Conservation (phyloP, 1,140 invertebrate species). For the Dinoponera quadriceps region DNA sequence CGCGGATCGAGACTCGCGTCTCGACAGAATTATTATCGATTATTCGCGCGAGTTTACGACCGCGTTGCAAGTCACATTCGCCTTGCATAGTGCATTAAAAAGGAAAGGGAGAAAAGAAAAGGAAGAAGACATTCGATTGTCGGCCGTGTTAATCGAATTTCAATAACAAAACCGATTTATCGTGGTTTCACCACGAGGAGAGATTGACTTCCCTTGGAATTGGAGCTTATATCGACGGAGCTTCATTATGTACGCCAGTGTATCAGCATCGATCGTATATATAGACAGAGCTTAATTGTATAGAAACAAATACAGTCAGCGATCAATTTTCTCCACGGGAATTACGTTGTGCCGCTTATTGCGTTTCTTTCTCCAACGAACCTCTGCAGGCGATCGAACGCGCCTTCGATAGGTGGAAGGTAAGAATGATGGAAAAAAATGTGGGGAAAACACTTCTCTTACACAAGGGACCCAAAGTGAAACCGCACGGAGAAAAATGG, state of each 20-base stretch:
- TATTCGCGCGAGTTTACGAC: conserved; percentile 9
- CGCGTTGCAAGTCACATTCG: conserved; percentile 21
- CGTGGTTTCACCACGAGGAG: background rate
- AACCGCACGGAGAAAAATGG: too few relatives aligned
- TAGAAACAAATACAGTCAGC: conserved; percentile 54
- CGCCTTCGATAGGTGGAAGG: conserved; percentile 22
- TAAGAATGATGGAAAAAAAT: conserved; percentile 35
- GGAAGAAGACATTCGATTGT: background rate
- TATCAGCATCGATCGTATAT: conserved; percentile 57
- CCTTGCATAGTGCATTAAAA: conserved; percentile 39
- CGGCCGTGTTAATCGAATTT: conserved; percentile 2
- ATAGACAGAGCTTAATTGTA: conserved; percentile 59
- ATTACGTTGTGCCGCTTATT: conserved; percentile 48
- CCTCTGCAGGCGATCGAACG: conserved; percentile 27
- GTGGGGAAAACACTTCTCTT: background rate
- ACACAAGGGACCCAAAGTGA: too few relatives aligned
- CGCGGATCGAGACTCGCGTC: background rate
- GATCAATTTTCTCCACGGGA: conserved; percentile 49
- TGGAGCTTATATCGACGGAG: conserved; percentile 24
- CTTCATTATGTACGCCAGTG: conserved; percentile 57
- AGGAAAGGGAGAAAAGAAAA: background rate
- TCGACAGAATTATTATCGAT: conserved; percentile 22
- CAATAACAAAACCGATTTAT: background rate
- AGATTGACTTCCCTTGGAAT: background rate
- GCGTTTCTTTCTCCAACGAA: conserved; percentile 42